These are phyloP conservation scores for Callopanchax toddi DNA, from an alignment of 2,113 vertebrate species.

Conservation along the genomic window DNA sequence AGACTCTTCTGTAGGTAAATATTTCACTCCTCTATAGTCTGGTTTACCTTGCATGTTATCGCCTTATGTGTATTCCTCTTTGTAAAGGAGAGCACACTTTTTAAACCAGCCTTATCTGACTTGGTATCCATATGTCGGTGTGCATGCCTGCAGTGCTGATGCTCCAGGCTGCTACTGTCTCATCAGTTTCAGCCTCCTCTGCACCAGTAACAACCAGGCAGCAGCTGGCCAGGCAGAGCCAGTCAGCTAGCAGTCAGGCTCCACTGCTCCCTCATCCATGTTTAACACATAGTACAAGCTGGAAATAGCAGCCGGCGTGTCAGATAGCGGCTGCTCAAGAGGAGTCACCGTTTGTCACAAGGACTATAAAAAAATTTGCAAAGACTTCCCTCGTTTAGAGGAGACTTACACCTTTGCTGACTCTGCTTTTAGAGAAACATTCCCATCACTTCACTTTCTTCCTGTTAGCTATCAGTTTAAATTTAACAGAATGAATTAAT, in stretches of 20 bases:
- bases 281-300: conserved; percentile 73
- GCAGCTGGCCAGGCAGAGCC: conserved; percentile 50
- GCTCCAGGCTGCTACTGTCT: conserved; percentile 50
- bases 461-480: conserved; percentile 22
- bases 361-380: conserved; percentile 36
- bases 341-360: conserved; percentile 42
- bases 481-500: conserved; percentile 19
- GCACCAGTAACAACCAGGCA: conserved; percentile 64
- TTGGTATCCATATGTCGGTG: conserved; percentile 24
- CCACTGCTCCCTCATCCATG: conserved; percentile 70
- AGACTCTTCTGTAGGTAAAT: conserved; percentile 53
- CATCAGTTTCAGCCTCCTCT: conserved; percentile 64
- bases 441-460: conserved; percentile 25
- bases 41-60: conserved; percentile 25
- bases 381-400: conserved; percentile 33
- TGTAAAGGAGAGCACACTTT: conserved; percentile 31
- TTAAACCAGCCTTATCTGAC: conserved; percentile 37
- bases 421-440: conserved; percentile 29
- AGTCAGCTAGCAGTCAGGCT: conserved; percentile 62
- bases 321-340: conserved; percentile 52
- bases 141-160: conserved; percentile 55
- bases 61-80: conserved; percentile 6
- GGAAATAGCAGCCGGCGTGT: conserved; percentile 71
- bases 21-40: conserved; percentile 30
- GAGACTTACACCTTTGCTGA: conserved; percentile 51